Base-by-base conservation (phyloP, 2,797 vertebrate species). In the Potorous gilbertii region DNA sequence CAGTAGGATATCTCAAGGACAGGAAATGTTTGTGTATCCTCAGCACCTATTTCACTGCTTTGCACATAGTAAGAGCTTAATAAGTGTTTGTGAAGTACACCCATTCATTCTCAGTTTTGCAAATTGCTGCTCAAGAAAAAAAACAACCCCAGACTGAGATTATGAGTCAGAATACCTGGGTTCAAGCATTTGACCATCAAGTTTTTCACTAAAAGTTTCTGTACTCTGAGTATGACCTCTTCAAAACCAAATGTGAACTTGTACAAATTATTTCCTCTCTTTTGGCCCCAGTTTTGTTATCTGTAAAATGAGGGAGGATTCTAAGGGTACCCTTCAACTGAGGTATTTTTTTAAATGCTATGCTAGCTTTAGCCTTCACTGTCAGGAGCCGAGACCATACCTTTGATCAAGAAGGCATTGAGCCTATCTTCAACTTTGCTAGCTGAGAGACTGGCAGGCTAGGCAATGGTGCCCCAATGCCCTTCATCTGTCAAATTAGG, bases 291-390 rank as follows among this genome's bases (percentile, higher is more conserved):
- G 3, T 81, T 81, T 81, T 27, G 9, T 81, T 27, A 46, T 46
- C 74, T 81, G 3, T 27, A 81, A 81, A 81, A 12, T 24, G 21
- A 81, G 74, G 40, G 8, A 81, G 21, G 40, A 27, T 81, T 81
- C 21, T 40, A 74, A 81, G n/a, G n/a, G 18, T 81, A 8, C 6
- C 18, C 18, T 81, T 81, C n/a, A 74, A 40, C 6, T 74, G 34
- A 74, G n/a, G 50, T 52, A 52, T 40, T 74, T 66, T 66, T 74
- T 87, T 46, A 27, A 46, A 87, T 87, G n/a, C 40, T 81, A 74
- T 40, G 50, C 52, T 46, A 3, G 27, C 28, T 92, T 54, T 74
- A 52, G 66, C 97, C 95, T 55, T 92, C 55, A 96, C 90, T 62
- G 24, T 91, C 92, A 27, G 46, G 57, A 92, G 54, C 90, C 59